Evolutionary conservation across 2,888 invertebrate genomes (phyloP).

Genomic region (Anodontia alba): DNA sequence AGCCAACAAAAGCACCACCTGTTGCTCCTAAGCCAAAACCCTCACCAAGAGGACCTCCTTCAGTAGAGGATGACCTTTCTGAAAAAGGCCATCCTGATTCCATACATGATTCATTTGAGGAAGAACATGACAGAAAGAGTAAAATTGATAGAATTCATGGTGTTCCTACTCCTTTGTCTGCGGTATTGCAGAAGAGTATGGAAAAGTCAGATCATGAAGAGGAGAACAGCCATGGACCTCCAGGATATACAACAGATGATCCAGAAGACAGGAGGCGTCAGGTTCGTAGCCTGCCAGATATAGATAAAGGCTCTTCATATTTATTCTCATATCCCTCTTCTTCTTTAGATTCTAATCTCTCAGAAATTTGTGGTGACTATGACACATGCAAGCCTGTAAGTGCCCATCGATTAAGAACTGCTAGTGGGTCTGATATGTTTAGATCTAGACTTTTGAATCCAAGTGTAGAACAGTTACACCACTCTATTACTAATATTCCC

Average conservation of each 20-base stretch:
- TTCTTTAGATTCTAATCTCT: slow-evolving; percentile 52
- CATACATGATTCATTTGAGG: slow-evolving; percentile 58
- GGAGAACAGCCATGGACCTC: neutral
- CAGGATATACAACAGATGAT: slow-evolving; percentile 15
- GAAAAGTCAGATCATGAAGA: slow-evolving; percentile 15
- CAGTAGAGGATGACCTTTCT: slow-evolving; percentile 34
- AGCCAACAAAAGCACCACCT: slow-evolving; percentile 55
- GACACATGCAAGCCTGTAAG: slow-evolving; percentile 26
- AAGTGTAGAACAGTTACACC: neutral
- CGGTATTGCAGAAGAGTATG: slow-evolving; percentile 33
- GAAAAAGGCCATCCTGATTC: slow-evolving; percentile 35
- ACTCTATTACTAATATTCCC: slow-evolving; percentile 9
- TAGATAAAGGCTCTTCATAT: slow-evolving; percentile 30
- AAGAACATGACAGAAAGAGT: slow-evolving; percentile 58
- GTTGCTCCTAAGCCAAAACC: slow-evolving; percentile 53
- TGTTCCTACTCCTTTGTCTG: slow-evolving; percentile 65
- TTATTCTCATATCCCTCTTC: slow-evolving; percentile 61
- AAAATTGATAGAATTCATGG: slow-evolving; percentile 69
- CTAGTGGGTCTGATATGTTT: neutral
- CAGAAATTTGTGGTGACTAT: slow-evolving; percentile 52
- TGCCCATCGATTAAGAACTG: neutral
- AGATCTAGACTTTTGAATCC: neutral
- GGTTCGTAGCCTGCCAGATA: slow-evolving; percentile 28
- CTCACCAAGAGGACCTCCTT: slow-evolving; percentile 37
- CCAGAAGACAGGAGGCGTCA: slow-evolving; percentile 17